These are phyloP conservation scores for Platycnemis pennipes DNA, from an alignment of 2,888 invertebrate species.

Conservation along the genomic window DNA sequence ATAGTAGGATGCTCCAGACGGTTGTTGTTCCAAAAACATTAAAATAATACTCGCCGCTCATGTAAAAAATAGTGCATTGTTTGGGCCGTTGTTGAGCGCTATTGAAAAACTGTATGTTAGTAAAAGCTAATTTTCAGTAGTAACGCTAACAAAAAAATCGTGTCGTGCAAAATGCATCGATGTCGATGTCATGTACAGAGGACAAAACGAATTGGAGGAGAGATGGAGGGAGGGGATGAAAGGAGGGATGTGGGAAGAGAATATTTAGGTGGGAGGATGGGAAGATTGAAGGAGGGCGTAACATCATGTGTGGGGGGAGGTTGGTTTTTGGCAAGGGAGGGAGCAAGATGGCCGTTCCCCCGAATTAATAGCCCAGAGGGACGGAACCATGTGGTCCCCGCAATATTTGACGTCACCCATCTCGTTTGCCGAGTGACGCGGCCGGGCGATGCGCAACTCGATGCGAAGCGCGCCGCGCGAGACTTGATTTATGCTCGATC, in stretches of 20 bases:
- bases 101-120: too few relatives aligned
- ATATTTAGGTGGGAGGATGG: too few relatives aligned
- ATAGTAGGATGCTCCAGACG: too few relatives aligned
- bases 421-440: not conserved
- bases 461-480: not conserved
- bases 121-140: too few relatives aligned
- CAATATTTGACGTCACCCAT: constrained; percentile 27
- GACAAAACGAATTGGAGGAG: not conserved
- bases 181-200: too few relatives aligned
- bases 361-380: constrained; percentile 21
- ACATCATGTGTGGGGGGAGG: not conserved
- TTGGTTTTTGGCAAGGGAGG: not conserved
- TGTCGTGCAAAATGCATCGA: too few relatives aligned
- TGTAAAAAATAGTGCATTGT: too few relatives aligned
- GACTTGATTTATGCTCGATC: not conserved
- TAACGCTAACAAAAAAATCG: too few relatives aligned
- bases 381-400: constrained; percentile 11
- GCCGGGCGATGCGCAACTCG: not conserved
- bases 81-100: too few relatives aligned
- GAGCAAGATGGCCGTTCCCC: not conserved
- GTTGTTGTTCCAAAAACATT: too few relatives aligned
- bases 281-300: not conserved
- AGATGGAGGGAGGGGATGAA: not conserved
- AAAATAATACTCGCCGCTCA: too few relatives aligned
- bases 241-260: too few relatives aligned